Evolutionary conservation across 1,140 invertebrate species (phyloP).

Genomic region (Drosophila tsacasi): DNA sequence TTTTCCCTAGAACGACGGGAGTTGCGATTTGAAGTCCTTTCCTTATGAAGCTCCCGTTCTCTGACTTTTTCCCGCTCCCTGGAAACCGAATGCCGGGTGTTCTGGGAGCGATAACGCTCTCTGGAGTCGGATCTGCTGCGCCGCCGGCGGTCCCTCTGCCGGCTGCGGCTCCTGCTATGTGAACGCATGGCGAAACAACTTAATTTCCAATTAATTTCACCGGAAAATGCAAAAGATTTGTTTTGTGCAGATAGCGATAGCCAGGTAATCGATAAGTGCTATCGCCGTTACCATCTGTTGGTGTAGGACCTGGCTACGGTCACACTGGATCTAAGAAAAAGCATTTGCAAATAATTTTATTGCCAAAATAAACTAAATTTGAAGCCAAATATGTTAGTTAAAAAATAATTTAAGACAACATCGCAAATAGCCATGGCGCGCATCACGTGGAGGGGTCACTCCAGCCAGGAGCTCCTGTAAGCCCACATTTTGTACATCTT

Average conservation of each 20-base stretch:
- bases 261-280: background rate
- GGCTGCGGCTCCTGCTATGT: constrained; percentile 57
- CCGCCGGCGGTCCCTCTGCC: constrained; percentile 35
- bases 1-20: constrained; percentile 26
- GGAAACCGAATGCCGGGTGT: constrained; percentile 28
- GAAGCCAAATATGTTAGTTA: constrained; percentile 13
- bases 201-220: constrained; percentile 22
- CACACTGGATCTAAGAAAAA: background rate
- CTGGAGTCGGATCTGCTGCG: constrained; percentile 26
- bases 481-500: background rate
- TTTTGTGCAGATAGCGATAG: constrained; percentile 4
- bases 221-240: constrained; percentile 27
- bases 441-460: constrained; percentile 58
- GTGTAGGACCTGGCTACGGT: background rate
- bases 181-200: constrained; percentile 49
- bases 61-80: constrained; percentile 24
- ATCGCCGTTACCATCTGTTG: constrained; percentile 13
- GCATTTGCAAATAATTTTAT: constrained; percentile 1
- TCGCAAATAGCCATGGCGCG: constrained; percentile 40
- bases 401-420: no score
- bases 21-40: constrained; percentile 3
- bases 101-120: constrained; percentile 25
- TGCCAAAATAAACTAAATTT: constrained; percentile 3
- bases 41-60: constrained; percentile 13
- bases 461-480: constrained; percentile 48